Base-by-base conservation (phyloP, 2,797 vertebrate species). In the Phataginus tetradactyla region DNA sequence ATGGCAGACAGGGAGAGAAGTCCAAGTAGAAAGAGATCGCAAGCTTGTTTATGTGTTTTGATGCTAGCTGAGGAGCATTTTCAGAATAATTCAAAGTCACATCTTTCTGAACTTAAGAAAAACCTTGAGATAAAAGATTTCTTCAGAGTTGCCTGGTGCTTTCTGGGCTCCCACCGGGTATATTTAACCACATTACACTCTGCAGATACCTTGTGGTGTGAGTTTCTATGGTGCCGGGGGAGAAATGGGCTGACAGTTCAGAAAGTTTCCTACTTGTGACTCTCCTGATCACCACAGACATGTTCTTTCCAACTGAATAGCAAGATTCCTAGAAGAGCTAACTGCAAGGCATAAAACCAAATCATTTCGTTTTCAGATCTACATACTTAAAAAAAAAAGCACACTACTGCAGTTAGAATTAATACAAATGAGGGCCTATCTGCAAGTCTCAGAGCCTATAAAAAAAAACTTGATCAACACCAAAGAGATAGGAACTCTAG, bases 31-130 rank as follows among this genome's bases (percentile, higher is more conserved):
- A 91, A 91, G 61, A 27, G 49, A 49, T 23, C 37, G 57, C 42
- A 7, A 34, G 61, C 23, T 63, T 78, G 17, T 80, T 29, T 64
- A 20, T 78, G 78, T 1, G 7, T 86, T 79, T 84, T 69, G 25
- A 69, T 63, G 23, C 37, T 37, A 68, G 20, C 64, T 79, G 80
- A 95, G 72, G 78, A 91, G 7, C 39, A 69, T 83, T 92, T 96
- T 61, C 80, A 89, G 42, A 88, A 37, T 55, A 81, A 83, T 89
- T 69, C 25, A 91, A 86, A 77, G 1, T 51, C n/a, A 27, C 29
- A 17, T 81, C 45, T 94, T 94, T 84, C 66, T 86, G 49, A 94
- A 80, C 12, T 18, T n/a, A 78, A 13, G n/a, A 51, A 83, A 93
- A 79, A 42, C 18, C 63, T 85, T 32, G 29, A 63, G 21, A 84